Percentiles rank a stretch among this genome's conserved stretches.
Conservation (phyloP, 2,888 invertebrate species). For the Quadriops clusia region DNA sequence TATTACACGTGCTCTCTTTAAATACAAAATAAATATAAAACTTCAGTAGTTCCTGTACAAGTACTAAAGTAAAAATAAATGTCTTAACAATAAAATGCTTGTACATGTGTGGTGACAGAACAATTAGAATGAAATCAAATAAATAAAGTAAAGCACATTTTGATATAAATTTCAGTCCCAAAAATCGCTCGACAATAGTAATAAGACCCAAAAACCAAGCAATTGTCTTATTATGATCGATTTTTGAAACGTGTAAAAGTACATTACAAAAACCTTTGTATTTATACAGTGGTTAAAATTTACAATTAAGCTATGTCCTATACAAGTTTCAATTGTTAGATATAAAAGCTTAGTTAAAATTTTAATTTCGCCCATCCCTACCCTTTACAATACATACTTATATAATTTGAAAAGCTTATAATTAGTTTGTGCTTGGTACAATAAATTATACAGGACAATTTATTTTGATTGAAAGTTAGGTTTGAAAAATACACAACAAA, state of each 20-base stretch:
- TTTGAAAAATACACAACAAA: no score
- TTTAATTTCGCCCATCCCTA: constrained; percentile 24
- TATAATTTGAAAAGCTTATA: constrained; percentile 26
- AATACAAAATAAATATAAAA: no score
- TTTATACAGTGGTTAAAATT: constrained; percentile 2
- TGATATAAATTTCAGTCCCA: constrained; percentile 17
- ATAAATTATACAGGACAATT: neutral
- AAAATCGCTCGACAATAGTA: constrained; percentile 36
- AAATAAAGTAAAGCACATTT: constrained; percentile 11
- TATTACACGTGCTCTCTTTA: no score
- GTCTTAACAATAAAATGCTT: no score
- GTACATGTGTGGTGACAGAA: no score
- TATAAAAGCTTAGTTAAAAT: constrained; percentile 17
- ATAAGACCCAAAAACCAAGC: constrained; percentile 27
- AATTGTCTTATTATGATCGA: constrained; percentile 30
- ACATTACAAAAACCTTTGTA: constrained; percentile 7
- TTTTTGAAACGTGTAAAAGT: constrained; percentile 15
- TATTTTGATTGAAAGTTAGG: no score
- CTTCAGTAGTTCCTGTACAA: no score
- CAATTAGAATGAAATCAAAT: no score
- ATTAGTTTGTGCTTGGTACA: constrained; percentile 30
- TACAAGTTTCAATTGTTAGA: constrained; percentile 7
- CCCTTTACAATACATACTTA: constrained; percentile 13
- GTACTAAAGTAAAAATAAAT: no score
- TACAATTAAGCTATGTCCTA: constrained; percentile 6